phyloP scores from a whole-genome alignment of 2,888 invertebrate genomes.

The Antheraea yamamai region DNA sequence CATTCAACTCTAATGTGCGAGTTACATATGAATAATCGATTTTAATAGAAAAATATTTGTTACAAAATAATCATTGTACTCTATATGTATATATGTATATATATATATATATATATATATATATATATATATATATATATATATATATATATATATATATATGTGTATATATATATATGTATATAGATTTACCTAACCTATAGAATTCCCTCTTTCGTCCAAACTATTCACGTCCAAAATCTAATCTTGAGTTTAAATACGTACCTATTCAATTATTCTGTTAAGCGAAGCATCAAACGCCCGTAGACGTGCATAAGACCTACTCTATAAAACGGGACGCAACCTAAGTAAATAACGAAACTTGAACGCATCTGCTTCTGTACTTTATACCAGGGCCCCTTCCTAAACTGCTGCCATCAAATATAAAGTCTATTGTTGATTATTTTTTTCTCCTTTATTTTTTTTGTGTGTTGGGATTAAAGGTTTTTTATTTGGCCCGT shows the following conservation, averaged over 20 bases:
- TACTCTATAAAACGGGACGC: conserved; percentile 62
- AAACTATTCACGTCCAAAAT: background rate
- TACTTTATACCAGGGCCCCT: conserved; percentile 38
- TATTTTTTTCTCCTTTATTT: no score
- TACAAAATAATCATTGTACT: background rate
- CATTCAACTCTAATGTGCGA: background rate
- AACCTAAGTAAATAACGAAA: conserved; percentile 73
- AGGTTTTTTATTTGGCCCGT: no score
- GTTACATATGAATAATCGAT: background rate
- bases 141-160: background rate
- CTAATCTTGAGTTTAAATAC: conserved; percentile 10
- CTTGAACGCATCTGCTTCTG: conserved; percentile 69
- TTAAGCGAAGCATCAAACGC: conserved; percentile 48
- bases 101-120: background rate
- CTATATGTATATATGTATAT: background rate
- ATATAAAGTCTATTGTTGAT: conserved; percentile 32
- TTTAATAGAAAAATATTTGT: background rate
- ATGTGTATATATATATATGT: background rate
- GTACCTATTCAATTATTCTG: conserved; percentile 52
- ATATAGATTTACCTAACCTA: background rate
- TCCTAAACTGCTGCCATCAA: conserved; percentile 46
- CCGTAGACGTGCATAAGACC: conserved; percentile 57
- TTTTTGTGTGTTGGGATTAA: no score
- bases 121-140: background rate
- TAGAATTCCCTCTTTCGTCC: background rate